Evolutionary conservation across 2,797 vertebrate species (phyloP).

Genomic region (Gadopsis bispinosus): DNA sequence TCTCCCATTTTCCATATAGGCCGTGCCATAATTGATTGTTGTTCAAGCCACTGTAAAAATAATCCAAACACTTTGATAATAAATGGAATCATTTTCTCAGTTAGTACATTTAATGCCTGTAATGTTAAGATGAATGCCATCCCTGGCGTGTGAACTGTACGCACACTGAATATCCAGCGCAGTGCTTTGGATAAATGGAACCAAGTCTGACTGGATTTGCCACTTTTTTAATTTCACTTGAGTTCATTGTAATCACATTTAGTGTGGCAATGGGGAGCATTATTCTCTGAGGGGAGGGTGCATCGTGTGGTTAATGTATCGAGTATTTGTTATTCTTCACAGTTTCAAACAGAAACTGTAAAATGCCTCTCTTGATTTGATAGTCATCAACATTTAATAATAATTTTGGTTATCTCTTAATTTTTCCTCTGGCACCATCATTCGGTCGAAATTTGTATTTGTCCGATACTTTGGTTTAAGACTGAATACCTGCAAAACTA

Average conservation of each 20-base stretch:
- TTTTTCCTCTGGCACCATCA: neutral
- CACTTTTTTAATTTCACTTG: slow-evolving; percentile 14
- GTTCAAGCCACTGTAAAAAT: slow-evolving; percentile 27
- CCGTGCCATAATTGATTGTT: slow-evolving; percentile 34
- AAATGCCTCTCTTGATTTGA: neutral
- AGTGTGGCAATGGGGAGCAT: slow-evolving; percentile 25
- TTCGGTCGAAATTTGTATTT: neutral
- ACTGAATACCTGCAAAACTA: neutral
- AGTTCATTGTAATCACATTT: slow-evolving; percentile 46
- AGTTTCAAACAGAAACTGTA: slow-evolving; percentile 23
- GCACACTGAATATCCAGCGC: slow-evolving; percentile 5
- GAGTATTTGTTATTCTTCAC: neutral
- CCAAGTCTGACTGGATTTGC: slow-evolving; percentile 44
- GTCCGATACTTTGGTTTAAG: neutral
- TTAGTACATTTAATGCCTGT: slow-evolving; percentile 3
- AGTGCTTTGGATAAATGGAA: slow-evolving; percentile 2
- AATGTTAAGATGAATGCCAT: slow-evolving; percentile 12
- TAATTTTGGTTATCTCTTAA: neutral
- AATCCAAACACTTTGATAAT: slow-evolving; percentile 25
- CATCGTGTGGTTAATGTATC: slow-evolving; percentile 11
- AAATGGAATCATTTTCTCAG: slow-evolving; percentile 32
- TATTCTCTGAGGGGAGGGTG: slow-evolving; percentile 8
- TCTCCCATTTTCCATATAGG: slow-evolving; percentile 23
- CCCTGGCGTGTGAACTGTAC: slow-evolving; percentile 1
- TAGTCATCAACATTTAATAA: neutral